phyloP scores from a whole-genome alignment of 2,797 vertebrate species.

The Argentina silus region DNA sequence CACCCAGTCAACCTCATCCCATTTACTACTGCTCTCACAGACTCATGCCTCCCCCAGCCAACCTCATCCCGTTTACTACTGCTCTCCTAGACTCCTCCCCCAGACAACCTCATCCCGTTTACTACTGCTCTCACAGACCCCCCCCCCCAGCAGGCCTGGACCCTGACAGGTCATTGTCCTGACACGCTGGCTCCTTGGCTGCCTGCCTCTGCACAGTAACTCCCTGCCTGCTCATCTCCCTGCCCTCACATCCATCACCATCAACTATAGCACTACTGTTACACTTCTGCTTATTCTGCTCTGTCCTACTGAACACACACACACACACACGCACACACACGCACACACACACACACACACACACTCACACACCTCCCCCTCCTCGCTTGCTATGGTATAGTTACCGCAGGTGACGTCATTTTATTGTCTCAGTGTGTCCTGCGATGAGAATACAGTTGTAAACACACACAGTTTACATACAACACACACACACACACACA shows the following conservation, averaged over 20 bases:
- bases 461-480: neutral
- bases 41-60: too few species aligned
- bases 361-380: neutral
- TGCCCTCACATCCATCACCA: slow-evolving; percentile 42
- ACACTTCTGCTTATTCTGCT: neutral
- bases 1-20: too few species aligned
- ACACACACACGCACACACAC: neutral
- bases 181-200: neutral
- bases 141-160: too few species aligned
- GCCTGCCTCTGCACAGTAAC: neutral
- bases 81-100: neutral
- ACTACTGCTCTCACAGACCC: too few species aligned
- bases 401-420: too few species aligned
- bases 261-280: slow-evolving; percentile 32
- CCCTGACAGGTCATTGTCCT: neutral
- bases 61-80: too few species aligned
- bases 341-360: neutral
- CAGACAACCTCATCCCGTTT: neutral
- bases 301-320: neutral
- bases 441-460: too few species aligned
- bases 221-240: slow-evolving; percentile 19
- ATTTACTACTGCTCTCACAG: too few species aligned
- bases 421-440: too few species aligned
- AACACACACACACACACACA: neutral
- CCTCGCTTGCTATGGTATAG: too few species aligned